These are phyloP conservation scores for Polylopha cassiicola DNA, from an alignment of 2,888 invertebrate species.

Conservation along the genomic window DNA sequence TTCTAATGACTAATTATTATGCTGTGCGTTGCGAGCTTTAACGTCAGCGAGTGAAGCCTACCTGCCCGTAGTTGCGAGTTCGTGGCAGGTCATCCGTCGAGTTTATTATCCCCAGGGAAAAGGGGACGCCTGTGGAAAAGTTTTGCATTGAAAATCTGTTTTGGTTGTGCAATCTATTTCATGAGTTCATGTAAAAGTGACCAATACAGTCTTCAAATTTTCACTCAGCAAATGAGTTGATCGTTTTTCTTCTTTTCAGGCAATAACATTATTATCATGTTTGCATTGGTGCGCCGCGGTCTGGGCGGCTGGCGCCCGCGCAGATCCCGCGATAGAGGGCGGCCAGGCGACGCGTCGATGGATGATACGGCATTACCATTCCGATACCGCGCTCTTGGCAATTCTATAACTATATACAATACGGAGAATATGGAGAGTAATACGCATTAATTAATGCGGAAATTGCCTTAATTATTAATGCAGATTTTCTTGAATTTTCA, in stretches of 20 bases:
- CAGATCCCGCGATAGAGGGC: slow-evolving; percentile 60
- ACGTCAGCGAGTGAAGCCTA: slow-evolving; percentile 57
- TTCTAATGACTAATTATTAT: slow-evolving; percentile 79
- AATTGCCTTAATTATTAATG: no score
- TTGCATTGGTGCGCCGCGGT: background rate
- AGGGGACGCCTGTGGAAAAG: slow-evolving; percentile 3
- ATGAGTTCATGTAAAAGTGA: no score
- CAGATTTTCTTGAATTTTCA: no score
- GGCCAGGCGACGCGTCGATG: slow-evolving; percentile 53
- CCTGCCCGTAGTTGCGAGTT: slow-evolving; percentile 51
- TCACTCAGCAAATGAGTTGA: no score
- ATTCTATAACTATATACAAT: slow-evolving; percentile 6
- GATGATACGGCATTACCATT: slow-evolving; percentile 68
- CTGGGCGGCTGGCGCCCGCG: slow-evolving; percentile 24
- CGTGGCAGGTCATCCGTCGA: slow-evolving; percentile 53
- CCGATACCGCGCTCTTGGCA: slow-evolving; percentile 42
- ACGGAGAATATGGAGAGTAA: no score
- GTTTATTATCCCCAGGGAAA: slow-evolving; percentile 16
- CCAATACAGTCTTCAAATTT: no score
- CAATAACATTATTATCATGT: background rate
- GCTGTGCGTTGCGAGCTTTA: slow-evolving; percentile 75
- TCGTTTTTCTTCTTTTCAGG: no score
- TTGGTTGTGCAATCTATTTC: no score
- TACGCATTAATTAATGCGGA: no score
- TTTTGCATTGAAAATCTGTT: background rate